These are phyloP conservation scores for Lepidocolaptes lacrymiger DNA, from an alignment of 2,797 vertebrate species.

Conservation along the genomic window DNA sequence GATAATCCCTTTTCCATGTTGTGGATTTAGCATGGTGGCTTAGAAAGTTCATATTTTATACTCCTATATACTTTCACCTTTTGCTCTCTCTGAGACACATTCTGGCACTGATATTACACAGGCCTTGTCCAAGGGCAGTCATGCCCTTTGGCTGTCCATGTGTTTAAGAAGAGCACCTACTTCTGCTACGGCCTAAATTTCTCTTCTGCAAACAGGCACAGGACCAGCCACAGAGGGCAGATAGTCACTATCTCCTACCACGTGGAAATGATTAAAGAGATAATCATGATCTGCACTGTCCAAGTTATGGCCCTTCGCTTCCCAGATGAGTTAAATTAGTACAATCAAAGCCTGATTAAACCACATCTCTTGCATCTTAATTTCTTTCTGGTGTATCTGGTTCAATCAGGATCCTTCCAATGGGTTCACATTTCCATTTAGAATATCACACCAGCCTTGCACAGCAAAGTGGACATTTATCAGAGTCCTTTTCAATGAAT, in stretches of 20 bases:
- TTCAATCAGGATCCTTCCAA: slow-evolving; percentile 17
- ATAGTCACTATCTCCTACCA: neutral
- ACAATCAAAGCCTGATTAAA: slow-evolving; percentile 28
- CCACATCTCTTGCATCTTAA: slow-evolving; percentile 29
- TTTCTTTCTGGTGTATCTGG: slow-evolving; percentile 25
- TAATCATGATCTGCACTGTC: neutral
- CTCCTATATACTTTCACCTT: neutral
- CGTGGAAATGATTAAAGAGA: slow-evolving; percentile 14
- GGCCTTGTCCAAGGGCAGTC: neutral
- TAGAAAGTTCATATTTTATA: neutral
- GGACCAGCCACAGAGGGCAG: neutral
- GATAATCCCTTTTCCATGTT: neutral
- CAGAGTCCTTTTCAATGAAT: slow-evolving; percentile 20
- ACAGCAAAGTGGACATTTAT: slow-evolving; percentile 57
- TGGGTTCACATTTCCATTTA: slow-evolving; percentile 25
- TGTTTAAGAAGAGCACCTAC: neutral
- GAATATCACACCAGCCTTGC: neutral
- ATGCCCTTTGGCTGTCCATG: rapidly evolving
- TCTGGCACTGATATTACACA: neutral
- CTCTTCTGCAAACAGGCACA: neutral
- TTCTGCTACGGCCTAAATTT: neutral
- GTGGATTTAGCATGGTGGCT: neutral
- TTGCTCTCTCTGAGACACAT: neutral
- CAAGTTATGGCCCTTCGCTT: neutral
- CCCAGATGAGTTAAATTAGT: slow-evolving; percentile 38